Evolutionary conservation across 2,888 invertebrate genomes (phyloP).

Genomic region (Atrina japonica): DNA sequence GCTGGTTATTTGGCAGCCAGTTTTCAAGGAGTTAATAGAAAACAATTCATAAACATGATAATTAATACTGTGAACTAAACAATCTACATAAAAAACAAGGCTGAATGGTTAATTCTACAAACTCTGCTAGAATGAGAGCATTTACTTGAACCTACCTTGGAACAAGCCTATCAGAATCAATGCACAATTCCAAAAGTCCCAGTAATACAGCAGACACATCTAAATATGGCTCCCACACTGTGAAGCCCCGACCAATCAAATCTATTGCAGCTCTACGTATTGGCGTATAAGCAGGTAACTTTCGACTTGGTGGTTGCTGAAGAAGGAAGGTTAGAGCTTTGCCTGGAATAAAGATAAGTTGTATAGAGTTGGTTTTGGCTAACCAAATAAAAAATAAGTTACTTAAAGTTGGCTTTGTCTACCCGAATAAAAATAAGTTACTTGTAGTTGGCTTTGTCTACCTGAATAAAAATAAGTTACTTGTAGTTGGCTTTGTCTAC

Average conservation of each 20-base stretch:
- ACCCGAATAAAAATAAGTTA: not conserved
- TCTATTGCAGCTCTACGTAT: slow-evolving; percentile 94
- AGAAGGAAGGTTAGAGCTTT: slow-evolving; percentile 96
- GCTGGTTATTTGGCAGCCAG: no score
- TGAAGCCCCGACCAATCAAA: slow-evolving; percentile 97
- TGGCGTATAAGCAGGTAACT: slow-evolving; percentile 94
- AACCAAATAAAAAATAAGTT: no score
- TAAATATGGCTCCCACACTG: slow-evolving; percentile 99
- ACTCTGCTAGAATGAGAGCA: no score
- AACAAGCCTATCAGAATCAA: slow-evolving; percentile 78
- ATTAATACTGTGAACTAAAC: no score
- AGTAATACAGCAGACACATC: slow-evolving; percentile 94
- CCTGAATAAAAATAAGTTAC: no score
- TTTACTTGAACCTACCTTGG: slow-evolving; percentile 77
- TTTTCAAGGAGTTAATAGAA: no score
- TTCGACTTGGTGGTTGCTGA: slow-evolving; percentile 89
- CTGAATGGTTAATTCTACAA: no score
- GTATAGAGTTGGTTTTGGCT: no score
- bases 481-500: no score
- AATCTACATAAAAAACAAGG: no score
- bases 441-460: not conserved
- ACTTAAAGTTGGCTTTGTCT: no score
- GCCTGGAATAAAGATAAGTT: slow-evolving; percentile 77
- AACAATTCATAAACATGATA: no score
- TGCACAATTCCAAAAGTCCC: slow-evolving; percentile 86